A percentile compares a stretch with the other conserved stretches of the same genome.
phyloP scores from a whole-genome alignment of 2,888 invertebrate genomes.

The Drosophila infuscata region DNA sequence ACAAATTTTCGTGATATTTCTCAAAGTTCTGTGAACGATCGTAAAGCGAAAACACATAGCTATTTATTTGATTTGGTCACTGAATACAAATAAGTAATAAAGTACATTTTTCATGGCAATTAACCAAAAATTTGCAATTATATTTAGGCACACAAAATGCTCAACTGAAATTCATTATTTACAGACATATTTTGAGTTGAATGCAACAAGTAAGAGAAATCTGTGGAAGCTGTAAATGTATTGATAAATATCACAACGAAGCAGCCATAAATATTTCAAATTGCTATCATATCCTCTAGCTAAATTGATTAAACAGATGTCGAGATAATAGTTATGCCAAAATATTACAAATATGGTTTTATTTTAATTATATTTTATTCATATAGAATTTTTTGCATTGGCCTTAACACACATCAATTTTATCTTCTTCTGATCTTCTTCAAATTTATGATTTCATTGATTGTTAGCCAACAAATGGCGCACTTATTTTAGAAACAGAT shows the following conservation, averaged over 20 bases:
- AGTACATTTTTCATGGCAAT: constrained; percentile 22
- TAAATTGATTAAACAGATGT: background rate
- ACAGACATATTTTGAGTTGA: background rate
- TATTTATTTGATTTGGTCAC: background rate
- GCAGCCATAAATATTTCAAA: background rate
- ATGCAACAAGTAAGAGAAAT: background rate
- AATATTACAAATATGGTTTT: background rate
- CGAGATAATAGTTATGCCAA: background rate
- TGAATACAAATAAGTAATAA: constrained; percentile 8
- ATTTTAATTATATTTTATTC: background rate
- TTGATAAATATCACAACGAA: background rate
- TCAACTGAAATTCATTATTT: constrained; percentile 5
- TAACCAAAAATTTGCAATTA: constrained; percentile 8
- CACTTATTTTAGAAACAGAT: background rate
- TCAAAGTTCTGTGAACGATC: constrained; percentile 21
- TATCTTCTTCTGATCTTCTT: background rate
- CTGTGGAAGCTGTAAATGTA: background rate
- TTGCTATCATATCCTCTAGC: background rate
- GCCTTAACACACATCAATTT: background rate
- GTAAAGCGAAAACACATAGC: constrained; percentile 2
- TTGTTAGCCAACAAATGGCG: constrained; percentile 9
- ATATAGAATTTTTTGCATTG: background rate
- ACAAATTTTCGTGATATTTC: constrained; percentile 33
- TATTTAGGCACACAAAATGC: constrained; percentile 7
- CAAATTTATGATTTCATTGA: background rate